Conservation (phyloP, 1,140 invertebrate species). For the Panagrolaimus sp. region DNA sequence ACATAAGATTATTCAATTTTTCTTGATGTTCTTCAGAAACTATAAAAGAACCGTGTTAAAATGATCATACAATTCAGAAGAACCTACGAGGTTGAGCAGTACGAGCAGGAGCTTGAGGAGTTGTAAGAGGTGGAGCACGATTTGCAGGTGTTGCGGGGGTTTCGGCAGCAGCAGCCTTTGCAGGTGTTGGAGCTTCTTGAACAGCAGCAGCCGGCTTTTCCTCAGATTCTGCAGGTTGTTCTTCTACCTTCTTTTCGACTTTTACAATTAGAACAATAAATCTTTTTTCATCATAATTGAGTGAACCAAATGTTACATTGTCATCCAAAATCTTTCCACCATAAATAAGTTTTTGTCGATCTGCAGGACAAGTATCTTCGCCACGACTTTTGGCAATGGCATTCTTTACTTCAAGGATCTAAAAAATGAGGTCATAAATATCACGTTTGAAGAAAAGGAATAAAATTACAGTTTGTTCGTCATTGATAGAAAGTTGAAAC, state of each 20-base stretch:
- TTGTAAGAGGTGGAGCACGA: constrained; percentile 13
- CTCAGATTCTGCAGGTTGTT: constrained; percentile 15
- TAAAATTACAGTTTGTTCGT: constrained; percentile 30
- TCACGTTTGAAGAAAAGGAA: background rate
- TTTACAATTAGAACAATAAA: constrained; percentile 55
- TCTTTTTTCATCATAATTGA: constrained; percentile 46
- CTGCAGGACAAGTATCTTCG: constrained; percentile 36
- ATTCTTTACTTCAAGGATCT: constrained; percentile 51
- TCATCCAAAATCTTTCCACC: constrained; percentile 57
- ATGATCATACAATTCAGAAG: background rate
- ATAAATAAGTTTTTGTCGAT: constrained; percentile 55
- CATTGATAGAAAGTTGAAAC: constrained; percentile 38
- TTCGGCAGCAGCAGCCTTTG: constrained; percentile 23
- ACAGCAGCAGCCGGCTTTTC: constrained; percentile 20
- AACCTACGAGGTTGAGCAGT: background rate
- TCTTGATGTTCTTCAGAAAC: constrained; percentile 46
- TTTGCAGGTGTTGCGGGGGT: constrained; percentile 22
- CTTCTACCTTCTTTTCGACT: constrained; percentile 13
- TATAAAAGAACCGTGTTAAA: constrained; percentile 14
- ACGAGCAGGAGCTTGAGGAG: background rate
- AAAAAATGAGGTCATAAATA: constrained; percentile 22
- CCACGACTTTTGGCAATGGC: constrained; percentile 45
- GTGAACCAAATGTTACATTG: constrained; percentile 29
- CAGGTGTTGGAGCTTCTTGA: constrained; percentile 1
- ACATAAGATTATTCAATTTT: constrained; percentile 70